Evolutionary conservation across 2,797 vertebrate genomes (phyloP).

Genomic region (Nothura maculosa): DNA sequence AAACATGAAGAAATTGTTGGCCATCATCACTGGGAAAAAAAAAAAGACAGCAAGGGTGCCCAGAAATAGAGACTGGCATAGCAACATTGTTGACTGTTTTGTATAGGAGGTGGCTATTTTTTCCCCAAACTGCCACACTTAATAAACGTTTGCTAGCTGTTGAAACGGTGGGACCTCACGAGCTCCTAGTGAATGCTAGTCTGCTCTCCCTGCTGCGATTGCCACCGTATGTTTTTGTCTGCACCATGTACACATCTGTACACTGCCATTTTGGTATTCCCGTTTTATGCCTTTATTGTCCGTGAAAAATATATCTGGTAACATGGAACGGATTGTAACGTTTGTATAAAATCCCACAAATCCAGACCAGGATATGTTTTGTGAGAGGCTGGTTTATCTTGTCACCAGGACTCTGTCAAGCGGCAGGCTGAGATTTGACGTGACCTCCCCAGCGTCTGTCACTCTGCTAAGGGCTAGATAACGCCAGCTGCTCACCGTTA

Average conservation of each 20-base stretch:
- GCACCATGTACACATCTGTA: neutral
- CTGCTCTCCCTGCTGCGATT: fast-evolving
- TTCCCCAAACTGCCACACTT: neutral
- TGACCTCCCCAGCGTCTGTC: no score
- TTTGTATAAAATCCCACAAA: neutral
- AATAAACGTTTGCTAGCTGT: conserved; percentile 26
- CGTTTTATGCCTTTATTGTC: neutral
- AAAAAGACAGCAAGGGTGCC: conserved; percentile 15
- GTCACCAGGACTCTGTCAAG: neutral
- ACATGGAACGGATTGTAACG: neutral
- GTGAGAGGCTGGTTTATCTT: neutral
- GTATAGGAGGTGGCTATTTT: neutral
- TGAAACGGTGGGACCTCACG: neutral
- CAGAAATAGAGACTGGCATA: conserved; percentile 49
- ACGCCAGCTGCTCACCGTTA: fast-evolving
- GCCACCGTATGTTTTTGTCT: neutral
- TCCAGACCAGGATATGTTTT: fast-evolving
- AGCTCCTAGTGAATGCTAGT: neutral
- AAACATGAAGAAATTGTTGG: neutral
- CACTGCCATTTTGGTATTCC: neutral
- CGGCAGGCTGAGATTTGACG: neutral
- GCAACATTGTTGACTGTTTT: neutral
- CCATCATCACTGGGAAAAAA: neutral
- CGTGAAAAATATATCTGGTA: fast-evolving
- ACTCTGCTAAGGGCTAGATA: fast-evolving